Conservation (phyloP, 1,140 invertebrate species). For the Pogonus chalceus region DNA sequence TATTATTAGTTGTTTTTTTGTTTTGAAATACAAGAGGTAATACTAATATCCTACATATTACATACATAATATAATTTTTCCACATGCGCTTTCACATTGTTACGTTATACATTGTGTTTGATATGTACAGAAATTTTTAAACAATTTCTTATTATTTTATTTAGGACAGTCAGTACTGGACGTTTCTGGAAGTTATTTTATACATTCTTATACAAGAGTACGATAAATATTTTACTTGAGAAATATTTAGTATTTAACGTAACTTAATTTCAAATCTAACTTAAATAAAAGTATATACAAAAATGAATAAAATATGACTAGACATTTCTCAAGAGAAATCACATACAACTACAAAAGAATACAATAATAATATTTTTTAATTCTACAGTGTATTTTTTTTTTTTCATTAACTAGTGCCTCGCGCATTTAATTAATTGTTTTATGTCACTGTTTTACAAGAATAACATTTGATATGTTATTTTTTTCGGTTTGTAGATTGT, state of each 20-base stretch:
- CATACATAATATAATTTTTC: neutral
- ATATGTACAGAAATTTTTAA: conserved; percentile 5
- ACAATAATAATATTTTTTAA: neutral
- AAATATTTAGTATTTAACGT: conserved; percentile 3
- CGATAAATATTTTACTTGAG: neutral
- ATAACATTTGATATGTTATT: conserved; percentile 4
- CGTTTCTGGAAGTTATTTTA: neutral
- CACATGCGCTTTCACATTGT: neutral
- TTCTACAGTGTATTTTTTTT: neutral
- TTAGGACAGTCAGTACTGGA: conserved; percentile 4
- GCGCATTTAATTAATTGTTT: neutral
- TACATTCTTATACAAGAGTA: conserved; percentile 2
- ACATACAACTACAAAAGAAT: neutral
- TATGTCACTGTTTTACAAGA: neutral
- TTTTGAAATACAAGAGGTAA: no score
- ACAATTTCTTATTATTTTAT: neutral
- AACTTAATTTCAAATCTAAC: no score
- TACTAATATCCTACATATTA: no score
- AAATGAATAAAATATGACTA: neutral
- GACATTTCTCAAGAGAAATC: conserved; percentile 5
- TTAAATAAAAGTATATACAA: no score
- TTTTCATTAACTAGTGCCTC: conserved; percentile 2
- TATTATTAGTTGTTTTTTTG: no score
- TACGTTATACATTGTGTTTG: neutral
- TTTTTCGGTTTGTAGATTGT: neutral